Percentiles rank a stretch among this genome's conserved stretches.
These are phyloP conservation scores for Lampropteryx suffumata DNA, from an alignment of 2,888 invertebrate genomes.

Conservation along the genomic window DNA sequence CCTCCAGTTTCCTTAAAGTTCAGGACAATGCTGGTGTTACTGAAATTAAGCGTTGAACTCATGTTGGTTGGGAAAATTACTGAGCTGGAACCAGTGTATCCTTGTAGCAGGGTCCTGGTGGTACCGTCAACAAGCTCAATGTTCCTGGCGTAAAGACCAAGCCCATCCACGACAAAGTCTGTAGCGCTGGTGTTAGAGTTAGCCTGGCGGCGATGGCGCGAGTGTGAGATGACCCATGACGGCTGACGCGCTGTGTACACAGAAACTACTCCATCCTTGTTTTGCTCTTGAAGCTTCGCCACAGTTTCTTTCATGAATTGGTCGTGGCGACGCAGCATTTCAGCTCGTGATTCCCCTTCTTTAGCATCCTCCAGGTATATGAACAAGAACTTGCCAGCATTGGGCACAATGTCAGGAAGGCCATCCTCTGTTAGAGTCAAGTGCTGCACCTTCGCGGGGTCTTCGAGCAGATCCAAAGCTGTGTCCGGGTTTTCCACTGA, in stretches of 20 bases:
- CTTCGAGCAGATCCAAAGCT: conserved; percentile 77
- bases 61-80: conserved; percentile 34
- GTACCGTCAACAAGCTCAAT: conserved; percentile 31
- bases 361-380: conserved; percentile 82
- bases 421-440: conserved; percentile 68
- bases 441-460: conserved; percentile 56
- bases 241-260: conserved; percentile 83
- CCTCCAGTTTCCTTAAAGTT: conserved; percentile 54
- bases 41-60: conserved; percentile 50
- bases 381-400: conserved; percentile 76
- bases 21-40: conserved; percentile 46
- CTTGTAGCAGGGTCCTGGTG: conserved; percentile 1
- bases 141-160: conserved; percentile 46
- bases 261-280: conserved; percentile 72
- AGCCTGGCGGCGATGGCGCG: conserved; percentile 58
- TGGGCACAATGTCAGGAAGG: conserved; percentile 58
- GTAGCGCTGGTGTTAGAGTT: conserved; percentile 1
- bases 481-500: conserved; percentile 84
- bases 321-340: conserved; percentile 84
- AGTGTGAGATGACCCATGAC: conserved; percentile 69
- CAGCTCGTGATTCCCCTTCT: conserved; percentile 78
- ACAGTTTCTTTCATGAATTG: conserved; percentile 81
- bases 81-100: conserved; percentile 19
- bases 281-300: conserved; percentile 57
- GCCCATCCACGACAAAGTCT: conserved; percentile 43